A percentile compares a stretch with the other conserved stretches of the same genome.
phyloP scores from a whole-genome alignment of 2,113 vertebrate species.

The Bostrychus sinensis region DNA sequence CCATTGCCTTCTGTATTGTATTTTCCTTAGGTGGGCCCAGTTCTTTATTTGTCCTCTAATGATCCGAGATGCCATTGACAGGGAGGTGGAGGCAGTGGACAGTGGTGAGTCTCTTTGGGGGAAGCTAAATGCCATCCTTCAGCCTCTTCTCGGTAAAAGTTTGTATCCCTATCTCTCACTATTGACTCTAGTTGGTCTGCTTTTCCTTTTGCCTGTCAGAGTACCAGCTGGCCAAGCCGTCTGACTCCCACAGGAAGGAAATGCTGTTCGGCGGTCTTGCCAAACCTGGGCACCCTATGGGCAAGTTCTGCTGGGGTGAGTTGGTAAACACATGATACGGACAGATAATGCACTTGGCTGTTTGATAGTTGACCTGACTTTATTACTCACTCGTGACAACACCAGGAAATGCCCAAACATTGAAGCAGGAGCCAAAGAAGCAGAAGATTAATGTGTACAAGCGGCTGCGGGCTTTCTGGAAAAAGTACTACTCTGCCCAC shows the following conservation, averaged over 20 bases:
- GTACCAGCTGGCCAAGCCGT: slow-evolving; percentile 94
- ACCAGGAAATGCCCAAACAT: slow-evolving; percentile 91
- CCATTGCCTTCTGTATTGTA: slow-evolving; percentile 1
- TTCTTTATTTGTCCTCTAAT: slow-evolving; percentile 97
- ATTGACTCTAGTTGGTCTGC: slow-evolving; percentile 1
- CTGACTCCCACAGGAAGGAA: slow-evolving; percentile 95
- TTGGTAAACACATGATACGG: slow-evolving; percentile 49
- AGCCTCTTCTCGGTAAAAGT: background rate
- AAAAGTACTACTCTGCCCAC: slow-evolving; percentile 92
- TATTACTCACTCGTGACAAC: slow-evolving; percentile 33
- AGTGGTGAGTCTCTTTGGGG: slow-evolving; percentile 84
- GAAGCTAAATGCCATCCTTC: slow-evolving; percentile 7
- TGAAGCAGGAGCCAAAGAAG: slow-evolving; percentile 90
- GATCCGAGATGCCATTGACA: slow-evolving; percentile 94
- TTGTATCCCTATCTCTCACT: background rate
- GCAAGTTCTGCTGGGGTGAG: slow-evolving; percentile 98
- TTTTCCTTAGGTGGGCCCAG: slow-evolving; percentile 89
- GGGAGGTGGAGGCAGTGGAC: slow-evolving; percentile 97
- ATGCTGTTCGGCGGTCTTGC: slow-evolving; percentile 98
- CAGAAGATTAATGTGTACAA: slow-evolving; percentile 92
- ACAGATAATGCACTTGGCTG: slow-evolving; percentile 29
- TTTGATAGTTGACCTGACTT: slow-evolving; percentile 12
- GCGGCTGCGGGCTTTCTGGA: slow-evolving; percentile 91
- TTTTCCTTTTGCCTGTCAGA: slow-evolving; percentile 75
- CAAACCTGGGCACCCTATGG: slow-evolving; percentile 94